Base-by-base conservation (phyloP, 2,797 vertebrate genomes). In the Threskiornis aethiopicus region DNA sequence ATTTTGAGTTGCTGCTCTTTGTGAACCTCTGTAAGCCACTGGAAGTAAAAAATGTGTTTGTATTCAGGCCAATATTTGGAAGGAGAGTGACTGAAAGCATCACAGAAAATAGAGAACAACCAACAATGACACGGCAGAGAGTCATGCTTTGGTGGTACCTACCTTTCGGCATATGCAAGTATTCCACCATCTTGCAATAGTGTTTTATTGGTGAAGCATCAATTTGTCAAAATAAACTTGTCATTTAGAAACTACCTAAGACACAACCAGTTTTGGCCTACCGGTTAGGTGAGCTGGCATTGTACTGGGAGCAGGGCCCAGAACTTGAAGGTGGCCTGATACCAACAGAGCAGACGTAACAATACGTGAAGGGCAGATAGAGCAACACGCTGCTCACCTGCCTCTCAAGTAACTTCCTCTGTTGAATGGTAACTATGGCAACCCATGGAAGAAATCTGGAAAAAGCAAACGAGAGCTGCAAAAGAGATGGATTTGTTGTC, bases 351-450 rank as follows among this genome's bases (percentile, higher is more conserved):
- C 6, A 58, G 35, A 25, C 1, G 2, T 9, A 80, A 20, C 13
- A 42, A 16, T 6, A 54, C 29, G 2, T 10, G 58, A 54, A 69
- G 62, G 39, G 39, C 64, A 71, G 19, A 24, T 3, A 61, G 37
- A 65, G 41, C 8, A 84, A 61, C 25, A 9, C 0, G 0, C 17
- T 26, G 1, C 52, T 61, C 47, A 77, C 31, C 52, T 83, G 25
- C 24, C 33, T 76, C 58, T 55, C 6, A 1, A 26, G 11, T 5
- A 58, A 51, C n/a, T 62, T 88, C 54, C 35, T 82, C 24, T 3
- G 2, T 7, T 64, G 52, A 73, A 15, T 19, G 17, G 39, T 47
- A 69, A 25, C 28, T 79, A 44, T 77, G 47, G 37, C 20, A 80
- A 59, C 29, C 21, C 35, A 28, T 25, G 31, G 78, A 66, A 31